Evolutionary conservation across 1,140 invertebrate species (phyloP), one percentile per base, ranked within the genome.

Genomic region (Drosophila micromelanica): DNA sequence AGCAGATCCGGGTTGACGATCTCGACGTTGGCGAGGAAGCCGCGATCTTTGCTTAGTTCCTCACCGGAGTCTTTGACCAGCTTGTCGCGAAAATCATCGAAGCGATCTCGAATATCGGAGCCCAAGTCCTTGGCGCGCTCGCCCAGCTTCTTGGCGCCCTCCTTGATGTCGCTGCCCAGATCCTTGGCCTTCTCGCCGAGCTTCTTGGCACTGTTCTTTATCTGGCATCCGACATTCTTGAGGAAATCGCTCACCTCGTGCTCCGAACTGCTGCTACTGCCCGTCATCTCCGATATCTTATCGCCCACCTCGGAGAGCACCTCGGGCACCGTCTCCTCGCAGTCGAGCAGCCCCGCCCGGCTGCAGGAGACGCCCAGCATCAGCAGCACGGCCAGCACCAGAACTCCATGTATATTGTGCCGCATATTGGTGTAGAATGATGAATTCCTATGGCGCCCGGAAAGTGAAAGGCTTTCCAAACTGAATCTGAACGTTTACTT

Each of bases 1-100:
- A 90, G 76, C 5, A 91, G 64, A 45, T 91, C 90, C 0, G 90
- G 86, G 59, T 91, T 91, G 51, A 91, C 91, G 20, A 91, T 73
- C 67, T 91, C 90, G 9, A 90, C 90, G 37, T 91, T 90, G 59
- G 76, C 85, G 1, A 78, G 51, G 1, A 90, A 80, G 20, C 72
- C 67, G 54, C 78, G 77, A 40, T 77, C 73, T 42, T 86, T 68
- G 48, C 59, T 70, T 67, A 90, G 80, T 43, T 79, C 82, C 55
- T 85, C 80, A 2, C 38, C 80, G 2, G 84, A 89, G 6, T 91
- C 90, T 32, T 81, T 81, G 23, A 74, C 57, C 8, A 91, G 59
- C 62, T 85, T 90, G 12, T 89, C 90, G 20, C 87, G 90, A n/a
- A 91, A 78, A 48, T 90, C 90, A 2, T 71, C 77, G 11, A 91